Evolutionary conservation across 2,113 vertebrate genomes (phyloP).

Genomic region (Cryptotis parvus): DNA sequence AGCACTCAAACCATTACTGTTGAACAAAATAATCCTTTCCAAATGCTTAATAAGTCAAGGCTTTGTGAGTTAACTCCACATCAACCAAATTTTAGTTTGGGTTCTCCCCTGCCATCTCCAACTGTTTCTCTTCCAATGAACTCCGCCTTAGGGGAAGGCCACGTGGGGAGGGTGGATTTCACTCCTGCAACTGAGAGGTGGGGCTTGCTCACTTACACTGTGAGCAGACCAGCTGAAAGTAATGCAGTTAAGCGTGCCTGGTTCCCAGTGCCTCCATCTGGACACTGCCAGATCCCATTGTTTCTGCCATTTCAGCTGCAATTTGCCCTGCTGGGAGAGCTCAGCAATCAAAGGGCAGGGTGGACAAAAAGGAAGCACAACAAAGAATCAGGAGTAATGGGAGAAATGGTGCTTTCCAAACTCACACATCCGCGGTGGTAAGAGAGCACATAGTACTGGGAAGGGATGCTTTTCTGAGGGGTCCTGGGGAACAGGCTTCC

Average conservation of each 20-base stretch:
- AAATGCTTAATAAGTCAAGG: background rate
- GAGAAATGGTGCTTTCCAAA: constrained; percentile 45
- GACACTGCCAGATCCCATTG: constrained; percentile 49
- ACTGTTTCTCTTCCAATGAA: constrained; percentile 66
- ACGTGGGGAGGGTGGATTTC: constrained; percentile 55
- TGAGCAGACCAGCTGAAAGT: constrained; percentile 54
- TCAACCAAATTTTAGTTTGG: background rate
- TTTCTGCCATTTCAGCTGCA: constrained; percentile 54
- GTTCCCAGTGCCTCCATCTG: background rate
- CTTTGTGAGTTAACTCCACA: constrained; percentile 24
- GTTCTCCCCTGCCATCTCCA: constrained; percentile 18
- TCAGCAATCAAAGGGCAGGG: constrained; percentile 60
- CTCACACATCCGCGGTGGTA: background rate
- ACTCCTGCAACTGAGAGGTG: constrained; percentile 14
- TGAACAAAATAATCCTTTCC: constrained; percentile 14
- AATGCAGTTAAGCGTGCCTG: constrained; percentile 56
- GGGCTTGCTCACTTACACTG: constrained; percentile 59
- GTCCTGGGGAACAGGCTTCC: background rate
- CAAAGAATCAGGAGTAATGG: constrained; percentile 53
- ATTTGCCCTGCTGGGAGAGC: constrained; percentile 62
- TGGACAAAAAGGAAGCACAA: constrained; percentile 68
- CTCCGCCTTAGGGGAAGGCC: constrained; percentile 24
- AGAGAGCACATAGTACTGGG: background rate
- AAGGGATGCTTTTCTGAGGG: constrained; percentile 9
- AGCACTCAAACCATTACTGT: background rate